A percentile compares a stretch with the other conserved stretches of the same genome.
Conservation (phyloP, 2,113 vertebrate genomes). For the Orycteropus afer region DNA sequence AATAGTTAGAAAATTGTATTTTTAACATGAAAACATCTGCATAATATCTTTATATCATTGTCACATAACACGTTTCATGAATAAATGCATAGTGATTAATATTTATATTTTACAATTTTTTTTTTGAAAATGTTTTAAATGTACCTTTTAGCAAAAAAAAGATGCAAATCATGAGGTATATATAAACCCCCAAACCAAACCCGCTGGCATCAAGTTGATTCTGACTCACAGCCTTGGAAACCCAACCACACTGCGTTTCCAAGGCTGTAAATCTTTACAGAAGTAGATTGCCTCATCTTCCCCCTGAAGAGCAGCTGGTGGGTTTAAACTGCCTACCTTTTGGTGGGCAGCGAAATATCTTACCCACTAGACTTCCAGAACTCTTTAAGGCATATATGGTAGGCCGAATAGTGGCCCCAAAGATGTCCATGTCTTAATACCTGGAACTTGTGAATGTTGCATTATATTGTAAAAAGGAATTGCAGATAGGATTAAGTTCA, state of each 20-base stretch:
- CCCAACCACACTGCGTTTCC: too few relatives aligned
- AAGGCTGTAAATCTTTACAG: too few relatives aligned
- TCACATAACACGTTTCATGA: not conserved
- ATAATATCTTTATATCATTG: not conserved
- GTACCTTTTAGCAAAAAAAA: not conserved
- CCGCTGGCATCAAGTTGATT: too few relatives aligned
- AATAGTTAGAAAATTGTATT: not conserved
- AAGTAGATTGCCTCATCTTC: too few relatives aligned
- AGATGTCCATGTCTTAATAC: not conserved
- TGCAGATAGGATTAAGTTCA: not conserved
- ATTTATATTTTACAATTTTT: not conserved
- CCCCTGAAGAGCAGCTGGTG: too few relatives aligned
- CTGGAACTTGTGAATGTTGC: not conserved
- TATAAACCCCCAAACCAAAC: too few relatives aligned
- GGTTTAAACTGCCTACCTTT: too few relatives aligned
- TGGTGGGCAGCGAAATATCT: too few relatives aligned
- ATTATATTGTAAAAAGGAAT: not conserved
- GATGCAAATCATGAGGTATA: too few relatives aligned
- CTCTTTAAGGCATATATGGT: not conserved
- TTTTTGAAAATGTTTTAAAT: not conserved
- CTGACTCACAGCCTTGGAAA: too few relatives aligned
- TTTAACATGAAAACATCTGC: not conserved
- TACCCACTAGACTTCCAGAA: too few relatives aligned
- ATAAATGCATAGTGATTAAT: not conserved
- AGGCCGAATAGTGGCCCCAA: not conserved